Conservation (phyloP, 2,113 vertebrate species). For the Ondatra zibethicus region DNA sequence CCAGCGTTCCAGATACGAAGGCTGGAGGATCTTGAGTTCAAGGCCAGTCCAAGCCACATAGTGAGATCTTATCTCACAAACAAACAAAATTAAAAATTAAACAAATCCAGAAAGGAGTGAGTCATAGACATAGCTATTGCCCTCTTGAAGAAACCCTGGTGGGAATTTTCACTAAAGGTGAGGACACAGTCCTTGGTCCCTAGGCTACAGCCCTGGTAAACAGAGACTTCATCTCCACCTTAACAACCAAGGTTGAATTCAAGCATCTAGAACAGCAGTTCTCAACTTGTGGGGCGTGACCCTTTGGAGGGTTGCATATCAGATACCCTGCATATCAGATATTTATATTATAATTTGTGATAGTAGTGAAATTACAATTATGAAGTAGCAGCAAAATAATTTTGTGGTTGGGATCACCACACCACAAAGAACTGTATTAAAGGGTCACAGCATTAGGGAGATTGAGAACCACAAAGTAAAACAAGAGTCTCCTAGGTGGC, state of each 20-base stretch:
- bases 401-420: not conserved
- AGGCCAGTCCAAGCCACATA: not conserved
- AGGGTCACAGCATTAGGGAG: not conserved
- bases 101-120: not conserved
- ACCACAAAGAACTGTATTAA: not conserved
- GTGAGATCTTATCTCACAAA: not conserved
- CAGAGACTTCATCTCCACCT: rapidly evolving
- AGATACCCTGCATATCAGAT: not conserved
- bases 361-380: not conserved
- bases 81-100: not conserved
- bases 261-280: not conserved
- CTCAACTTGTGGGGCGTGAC: not conserved
- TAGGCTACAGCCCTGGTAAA: rapidly evolving
- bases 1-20: not conserved
- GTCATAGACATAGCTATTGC: rapidly evolving
- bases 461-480: not conserved
- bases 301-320: not conserved
- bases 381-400: not conserved
- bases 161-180: not conserved
- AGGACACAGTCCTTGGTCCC: not conserved
- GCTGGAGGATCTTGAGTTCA: not conserved
- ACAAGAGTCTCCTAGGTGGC: not conserved
- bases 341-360: not conserved
- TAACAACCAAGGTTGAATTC: not conserved
- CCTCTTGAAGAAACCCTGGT: not conserved